phyloP scores from a whole-genome alignment of 2,888 invertebrate genomes.

The Drosophila mimetica region DNA sequence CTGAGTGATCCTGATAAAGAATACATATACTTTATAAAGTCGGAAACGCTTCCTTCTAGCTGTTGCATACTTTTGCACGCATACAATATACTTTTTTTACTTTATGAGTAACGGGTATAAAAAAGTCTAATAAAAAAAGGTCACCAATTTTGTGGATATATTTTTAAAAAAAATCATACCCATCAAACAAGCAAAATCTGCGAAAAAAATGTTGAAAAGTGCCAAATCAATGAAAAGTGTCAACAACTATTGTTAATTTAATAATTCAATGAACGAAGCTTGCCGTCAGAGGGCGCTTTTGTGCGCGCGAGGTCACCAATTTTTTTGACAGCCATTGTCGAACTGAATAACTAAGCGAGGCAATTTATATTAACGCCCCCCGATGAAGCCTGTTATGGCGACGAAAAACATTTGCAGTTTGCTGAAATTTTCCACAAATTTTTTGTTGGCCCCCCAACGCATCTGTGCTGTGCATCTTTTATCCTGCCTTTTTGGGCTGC shows the following conservation, averaged over 20 bases:
- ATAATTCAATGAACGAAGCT: conserved; percentile 14
- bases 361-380: conserved; percentile 33
- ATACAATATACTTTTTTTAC: no score
- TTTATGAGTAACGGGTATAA: no score
- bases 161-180: not conserved
- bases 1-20: no score
- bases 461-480: conserved; percentile 1
- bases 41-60: no score
- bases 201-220: not conserved
- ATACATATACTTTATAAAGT: no score
- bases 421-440: not conserved
- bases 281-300: conserved; percentile 1
- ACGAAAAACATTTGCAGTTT: not conserved
- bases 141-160: no score
- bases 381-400: conserved; percentile 2
- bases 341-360: conserved; percentile 22
- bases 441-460: not conserved
- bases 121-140: not conserved
- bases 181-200: not conserved
- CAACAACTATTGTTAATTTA: conserved; percentile 20
- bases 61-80: no score
- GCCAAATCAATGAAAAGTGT: conserved; percentile 14
- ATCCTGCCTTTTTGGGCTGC: not conserved
- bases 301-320: conserved; percentile 8
- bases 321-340: conserved; percentile 32